phyloP scores from a whole-genome alignment of 1,140 invertebrate genomes.

The Diachasmimorpha longicaudata region DNA sequence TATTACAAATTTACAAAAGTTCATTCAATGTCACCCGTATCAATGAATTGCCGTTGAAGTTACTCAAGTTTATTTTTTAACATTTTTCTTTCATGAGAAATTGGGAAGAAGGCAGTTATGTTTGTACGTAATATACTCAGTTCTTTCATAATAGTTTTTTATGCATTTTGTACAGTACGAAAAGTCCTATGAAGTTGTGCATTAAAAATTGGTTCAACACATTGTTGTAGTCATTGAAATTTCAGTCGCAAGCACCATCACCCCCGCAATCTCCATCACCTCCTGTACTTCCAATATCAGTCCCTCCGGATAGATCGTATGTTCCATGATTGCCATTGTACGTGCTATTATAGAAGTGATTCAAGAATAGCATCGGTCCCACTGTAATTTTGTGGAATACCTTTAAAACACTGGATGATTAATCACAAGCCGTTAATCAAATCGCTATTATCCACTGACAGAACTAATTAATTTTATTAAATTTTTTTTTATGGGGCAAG shows the following conservation, averaged over 20 bases:
- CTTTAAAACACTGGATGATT: neutral
- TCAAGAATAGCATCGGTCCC: neutral
- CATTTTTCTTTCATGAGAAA: neutral
- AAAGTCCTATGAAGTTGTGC: neutral
- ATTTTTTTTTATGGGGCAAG: no score
- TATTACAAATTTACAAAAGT: neutral
- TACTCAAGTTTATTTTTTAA: neutral
- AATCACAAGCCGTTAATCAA: neutral
- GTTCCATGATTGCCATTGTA: neutral
- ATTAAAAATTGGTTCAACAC: neutral
- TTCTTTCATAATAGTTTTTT: neutral
- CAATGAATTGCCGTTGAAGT: neutral
- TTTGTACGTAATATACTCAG: conserved; percentile 4
- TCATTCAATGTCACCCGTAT: neutral
- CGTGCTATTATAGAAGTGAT: neutral
- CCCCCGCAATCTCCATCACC: neutral
- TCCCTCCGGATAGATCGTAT: neutral
- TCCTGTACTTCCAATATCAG: neutral
- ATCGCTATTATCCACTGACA: no score
- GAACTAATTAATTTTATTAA: no score
- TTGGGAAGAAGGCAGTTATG: neutral
- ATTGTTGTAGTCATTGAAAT: neutral
- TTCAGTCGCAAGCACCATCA: neutral
- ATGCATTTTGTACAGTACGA: neutral
- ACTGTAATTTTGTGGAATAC: conserved; percentile 4